Evolutionary conservation across 2,888 invertebrate genomes (phyloP), one percentile per base, ranked within the genome.

Genomic region (Himalopsyche kuldschensis): DNA sequence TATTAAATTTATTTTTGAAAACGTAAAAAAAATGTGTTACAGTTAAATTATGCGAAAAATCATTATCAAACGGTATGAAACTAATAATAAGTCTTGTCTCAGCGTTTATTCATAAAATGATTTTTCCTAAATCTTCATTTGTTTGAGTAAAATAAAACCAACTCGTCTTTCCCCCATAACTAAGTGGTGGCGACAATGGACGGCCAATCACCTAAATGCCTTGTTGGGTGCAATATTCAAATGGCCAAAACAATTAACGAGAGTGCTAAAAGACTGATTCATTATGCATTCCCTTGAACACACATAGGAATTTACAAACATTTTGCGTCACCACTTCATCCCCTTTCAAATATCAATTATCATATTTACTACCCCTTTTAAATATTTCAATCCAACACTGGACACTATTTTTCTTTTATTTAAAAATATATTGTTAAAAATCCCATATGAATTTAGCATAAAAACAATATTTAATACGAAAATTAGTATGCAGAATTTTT

Each of bases 211-310:
- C 88, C 89, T 91, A 91, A 92, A 91, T 91, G 91, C 91, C 90
- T 88, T 87, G 88, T 88, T 46, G 81, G 83, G 81, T 63, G 91
- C 90, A 91, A 91, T 92, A 91, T 91, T 91, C 90, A 92, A 92
- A 92, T 92, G 92, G 90, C 90, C 90, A 90, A 90, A 91, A 92
- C 90, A 92, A 92, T 92, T 92, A 92, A 89, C 88, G 88, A 89
- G 89, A 92, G 92, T 92, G 92, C 91, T 90, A 88, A 82, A 81
- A 30, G 83, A 78, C 80, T 80, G 80, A 75, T 82, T 84, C 85
- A 83, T 84, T 84, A 84, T 47, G 83, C 79, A 84, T 83, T 83
- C 83, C 27, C 78, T 81, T 78, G 78, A 82, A 78, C 55, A 47
- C 77, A 32, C 63, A 20, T 48, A 31, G 47, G 48, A 79, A 79